phyloP scores from a whole-genome alignment of 2,888 invertebrate species.

The Geophilus truncorum region DNA sequence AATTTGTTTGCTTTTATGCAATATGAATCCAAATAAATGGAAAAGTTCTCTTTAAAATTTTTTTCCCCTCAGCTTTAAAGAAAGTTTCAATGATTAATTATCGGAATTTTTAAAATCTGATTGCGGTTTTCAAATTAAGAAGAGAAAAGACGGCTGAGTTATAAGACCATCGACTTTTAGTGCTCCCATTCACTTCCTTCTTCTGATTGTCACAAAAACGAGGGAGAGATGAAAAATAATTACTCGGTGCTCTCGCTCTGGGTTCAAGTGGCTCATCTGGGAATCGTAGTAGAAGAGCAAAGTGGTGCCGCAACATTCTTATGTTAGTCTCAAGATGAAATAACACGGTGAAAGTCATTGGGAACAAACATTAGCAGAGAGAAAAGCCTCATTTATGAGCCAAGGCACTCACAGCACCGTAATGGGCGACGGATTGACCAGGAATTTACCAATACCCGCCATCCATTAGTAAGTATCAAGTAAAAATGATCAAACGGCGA shows the following conservation, averaged over 20 bases:
- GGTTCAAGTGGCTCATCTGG: constrained; percentile 4
- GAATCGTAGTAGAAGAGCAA: constrained; percentile 11
- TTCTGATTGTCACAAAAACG: constrained; percentile 5
- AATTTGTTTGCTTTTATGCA: too few relatives aligned
- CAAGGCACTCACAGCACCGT: neutral
- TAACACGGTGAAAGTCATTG: neutral
- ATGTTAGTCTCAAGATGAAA: neutral
- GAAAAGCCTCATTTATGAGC: constrained; percentile 3
- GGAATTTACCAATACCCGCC: neutral
- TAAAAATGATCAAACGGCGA: neutral
- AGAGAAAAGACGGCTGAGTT: neutral
- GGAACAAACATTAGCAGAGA: neutral
- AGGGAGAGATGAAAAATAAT: neutral
- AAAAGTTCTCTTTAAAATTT: neutral
- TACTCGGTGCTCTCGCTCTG: neutral
- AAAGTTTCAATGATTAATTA: neutral
- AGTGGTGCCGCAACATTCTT: neutral
- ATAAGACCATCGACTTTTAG: neutral
- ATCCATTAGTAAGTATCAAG: neutral
- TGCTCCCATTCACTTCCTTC: neutral
- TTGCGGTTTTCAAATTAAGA: neutral
- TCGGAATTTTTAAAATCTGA: neutral
- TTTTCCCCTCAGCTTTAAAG: too few relatives aligned
- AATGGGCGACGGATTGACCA: neutral
- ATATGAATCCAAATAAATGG: neutral